These are phyloP conservation scores for Unio delphinus DNA, from an alignment of 2,888 invertebrate genomes.

Conservation along the genomic window DNA sequence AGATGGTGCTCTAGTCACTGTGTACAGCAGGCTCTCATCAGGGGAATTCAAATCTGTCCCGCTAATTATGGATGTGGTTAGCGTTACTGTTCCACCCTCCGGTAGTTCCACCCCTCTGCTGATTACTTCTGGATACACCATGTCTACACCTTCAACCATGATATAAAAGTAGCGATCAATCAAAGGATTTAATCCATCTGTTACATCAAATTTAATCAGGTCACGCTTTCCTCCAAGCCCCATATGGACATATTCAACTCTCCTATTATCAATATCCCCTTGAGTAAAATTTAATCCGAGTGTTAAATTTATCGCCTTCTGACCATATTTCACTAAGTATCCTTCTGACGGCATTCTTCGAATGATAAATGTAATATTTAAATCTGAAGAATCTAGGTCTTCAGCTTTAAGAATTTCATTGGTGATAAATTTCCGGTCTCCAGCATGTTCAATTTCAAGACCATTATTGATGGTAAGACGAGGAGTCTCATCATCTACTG, in stretches of 20 bases:
- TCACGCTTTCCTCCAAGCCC: slow-evolving; percentile 67
- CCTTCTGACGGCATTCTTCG: slow-evolving; percentile 66
- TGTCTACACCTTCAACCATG: slow-evolving; percentile 66
- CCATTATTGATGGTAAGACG: slow-evolving; percentile 68
- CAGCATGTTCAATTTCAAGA: slow-evolving; percentile 64
- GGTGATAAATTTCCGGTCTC: slow-evolving; percentile 62
- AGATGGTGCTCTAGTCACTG: slow-evolving; percentile 65
- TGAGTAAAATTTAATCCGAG: slow-evolving; percentile 69
- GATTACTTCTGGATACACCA: slow-evolving; percentile 65
- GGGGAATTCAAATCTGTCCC: slow-evolving; percentile 67
- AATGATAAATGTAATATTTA: slow-evolving; percentile 64
- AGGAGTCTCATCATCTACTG: slow-evolving; percentile 71
- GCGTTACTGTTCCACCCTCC: slow-evolving; percentile 64
- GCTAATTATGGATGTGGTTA: slow-evolving; percentile 67
- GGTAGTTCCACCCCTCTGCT: slow-evolving; percentile 68
- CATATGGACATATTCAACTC: slow-evolving; percentile 64
- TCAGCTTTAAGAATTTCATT: slow-evolving; percentile 65
- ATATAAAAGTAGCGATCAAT: slow-evolving; percentile 69
- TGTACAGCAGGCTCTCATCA: slow-evolving; percentile 63
- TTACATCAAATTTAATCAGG: slow-evolving; percentile 70
- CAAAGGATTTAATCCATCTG: slow-evolving; percentile 69
- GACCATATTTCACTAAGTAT: slow-evolving; percentile 48
- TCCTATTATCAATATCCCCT: slow-evolving; percentile 63
- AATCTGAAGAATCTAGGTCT: slow-evolving; percentile 67
- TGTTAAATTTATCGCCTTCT: slow-evolving; percentile 56